These are phyloP conservation scores for Lysiphlebus fabarum DNA, from an alignment of 1,140 invertebrate species.

Conservation along the genomic window DNA sequence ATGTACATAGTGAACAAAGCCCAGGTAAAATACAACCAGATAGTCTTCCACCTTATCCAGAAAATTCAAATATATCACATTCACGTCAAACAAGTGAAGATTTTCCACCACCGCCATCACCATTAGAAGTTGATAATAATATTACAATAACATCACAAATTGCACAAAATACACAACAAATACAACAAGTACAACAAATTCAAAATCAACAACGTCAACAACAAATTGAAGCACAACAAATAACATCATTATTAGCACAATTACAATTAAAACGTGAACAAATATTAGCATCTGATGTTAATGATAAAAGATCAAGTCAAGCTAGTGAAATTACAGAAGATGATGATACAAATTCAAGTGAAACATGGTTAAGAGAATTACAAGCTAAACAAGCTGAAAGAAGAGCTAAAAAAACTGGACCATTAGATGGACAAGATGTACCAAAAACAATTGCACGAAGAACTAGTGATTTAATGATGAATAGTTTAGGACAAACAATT, in stretches of 20 bases:
- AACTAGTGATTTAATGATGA: constrained; percentile 50
- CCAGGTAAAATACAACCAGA: constrained; percentile 56
- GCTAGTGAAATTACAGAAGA: constrained; percentile 32
- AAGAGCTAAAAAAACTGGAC: constrained; percentile 56
- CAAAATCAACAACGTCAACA: constrained; percentile 29
- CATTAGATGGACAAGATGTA: constrained; percentile 39
- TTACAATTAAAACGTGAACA: constrained; percentile 74
- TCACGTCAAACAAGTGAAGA: constrained; percentile 84
- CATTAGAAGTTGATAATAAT: constrained; percentile 62
- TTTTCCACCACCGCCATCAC: constrained; percentile 81
- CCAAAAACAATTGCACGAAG: constrained; percentile 43
- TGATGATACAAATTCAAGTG: constrained; percentile 53
- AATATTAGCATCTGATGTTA: constrained; percentile 59
- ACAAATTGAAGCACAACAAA: constrained; percentile 42
- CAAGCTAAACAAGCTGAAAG: constrained; percentile 74
- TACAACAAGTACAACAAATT: constrained; percentile 32
- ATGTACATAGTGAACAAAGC: constrained; percentile 77
- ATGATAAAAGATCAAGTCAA: constrained; percentile 37
- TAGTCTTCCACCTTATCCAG: constrained; percentile 46
- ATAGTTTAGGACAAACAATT: constrained; percentile 29
- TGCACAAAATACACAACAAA: constrained; percentile 36
- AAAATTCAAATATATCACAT: constrained; percentile 60
- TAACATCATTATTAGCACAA: constrained; percentile 66
- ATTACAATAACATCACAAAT: constrained; percentile 52
- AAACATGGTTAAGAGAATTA: constrained; percentile 73